Conservation (phyloP, 2,888 invertebrate genomes). For the Hecatera dysodea region DNA sequence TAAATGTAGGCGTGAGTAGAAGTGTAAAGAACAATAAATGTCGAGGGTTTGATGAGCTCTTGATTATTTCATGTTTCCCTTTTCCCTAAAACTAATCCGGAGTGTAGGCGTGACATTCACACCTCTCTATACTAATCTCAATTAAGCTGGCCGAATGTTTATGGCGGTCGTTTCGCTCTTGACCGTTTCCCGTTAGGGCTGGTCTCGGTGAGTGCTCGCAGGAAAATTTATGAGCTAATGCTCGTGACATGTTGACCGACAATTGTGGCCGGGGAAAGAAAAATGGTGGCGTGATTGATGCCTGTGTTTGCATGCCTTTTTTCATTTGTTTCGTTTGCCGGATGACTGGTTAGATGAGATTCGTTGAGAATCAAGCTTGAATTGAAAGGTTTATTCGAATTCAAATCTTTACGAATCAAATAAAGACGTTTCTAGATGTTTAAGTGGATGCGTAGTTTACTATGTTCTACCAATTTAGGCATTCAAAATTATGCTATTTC, state of each 20-base stretch:
- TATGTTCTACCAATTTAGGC: too few relatives aligned
- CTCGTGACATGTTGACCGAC: slow-evolving; percentile 40
- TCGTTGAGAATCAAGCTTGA: not conserved
- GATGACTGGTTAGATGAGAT: not conserved
- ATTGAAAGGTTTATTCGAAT: not conserved
- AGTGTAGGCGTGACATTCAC: slow-evolving; percentile 54
- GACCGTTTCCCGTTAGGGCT: slow-evolving; percentile 62
- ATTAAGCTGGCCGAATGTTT: slow-evolving; percentile 63
- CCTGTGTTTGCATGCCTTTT: slow-evolving; percentile 1
- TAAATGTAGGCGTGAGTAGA: slow-evolving; percentile 36
- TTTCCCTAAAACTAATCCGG: slow-evolving; percentile 52
- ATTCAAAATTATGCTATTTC: too few relatives aligned
- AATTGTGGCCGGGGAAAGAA: slow-evolving; percentile 40
- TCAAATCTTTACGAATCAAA: not conserved
- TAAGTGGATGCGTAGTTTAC: too few relatives aligned
- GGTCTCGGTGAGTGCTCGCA: slow-evolving; percentile 50
- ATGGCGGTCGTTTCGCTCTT: slow-evolving; percentile 66
- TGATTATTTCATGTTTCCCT: slow-evolving; percentile 56
- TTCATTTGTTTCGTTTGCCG: not conserved
- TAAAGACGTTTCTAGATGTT: too few relatives aligned
- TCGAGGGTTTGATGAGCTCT: slow-evolving; percentile 50
- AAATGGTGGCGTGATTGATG: slow-evolving; percentile 32
- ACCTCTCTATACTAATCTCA: slow-evolving; percentile 63
- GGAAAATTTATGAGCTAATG: slow-evolving; percentile 59
- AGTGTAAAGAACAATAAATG: slow-evolving; percentile 56